Conservation (phyloP, 2,888 invertebrate species). For the Heteromyza rotundicornis region DNA sequence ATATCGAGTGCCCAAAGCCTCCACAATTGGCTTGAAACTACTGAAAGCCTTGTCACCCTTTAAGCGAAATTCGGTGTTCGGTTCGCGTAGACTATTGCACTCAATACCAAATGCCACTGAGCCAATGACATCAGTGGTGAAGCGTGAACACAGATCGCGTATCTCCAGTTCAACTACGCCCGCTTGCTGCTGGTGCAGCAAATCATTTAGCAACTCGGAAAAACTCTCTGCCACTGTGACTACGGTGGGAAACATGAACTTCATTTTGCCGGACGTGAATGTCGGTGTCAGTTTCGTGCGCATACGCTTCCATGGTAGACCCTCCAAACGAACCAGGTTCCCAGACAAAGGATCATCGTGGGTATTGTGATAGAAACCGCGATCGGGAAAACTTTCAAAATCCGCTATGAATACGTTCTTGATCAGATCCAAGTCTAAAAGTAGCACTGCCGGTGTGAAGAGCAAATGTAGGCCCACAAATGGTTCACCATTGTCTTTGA, state of each 20-base stretch:
- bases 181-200: slow-evolving; percentile 17
- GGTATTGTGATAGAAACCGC: slow-evolving; percentile 40
- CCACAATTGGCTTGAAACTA: not conserved
- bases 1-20: not conserved
- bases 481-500: not conserved
- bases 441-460: slow-evolving; percentile 32
- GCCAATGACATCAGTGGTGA: slow-evolving; percentile 63
- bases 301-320: slow-evolving; percentile 59
- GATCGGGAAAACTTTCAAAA: slow-evolving; percentile 25
- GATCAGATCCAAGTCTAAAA: not conserved
- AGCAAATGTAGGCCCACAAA: slow-evolving; percentile 26
- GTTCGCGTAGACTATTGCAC: slow-evolving; percentile 54
- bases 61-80: slow-evolving; percentile 47
- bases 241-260: slow-evolving; percentile 60
- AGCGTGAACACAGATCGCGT: slow-evolving; percentile 56
- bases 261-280: slow-evolving; percentile 64
- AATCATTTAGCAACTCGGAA: slow-evolving; percentile 26
- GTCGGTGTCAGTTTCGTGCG: slow-evolving; percentile 62
- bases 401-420: not conserved
- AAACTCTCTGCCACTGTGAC: slow-evolving; percentile 37
- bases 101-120: slow-evolving; percentile 60
- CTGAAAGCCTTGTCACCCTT: slow-evolving; percentile 29
- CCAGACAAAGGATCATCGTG: slow-evolving; percentile 47
- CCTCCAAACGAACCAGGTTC: slow-evolving; percentile 50
- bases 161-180: slow-evolving; percentile 58